phyloP scores from a whole-genome alignment of 1,140 invertebrate genomes.

The Wiebesia pumilae region DNA sequence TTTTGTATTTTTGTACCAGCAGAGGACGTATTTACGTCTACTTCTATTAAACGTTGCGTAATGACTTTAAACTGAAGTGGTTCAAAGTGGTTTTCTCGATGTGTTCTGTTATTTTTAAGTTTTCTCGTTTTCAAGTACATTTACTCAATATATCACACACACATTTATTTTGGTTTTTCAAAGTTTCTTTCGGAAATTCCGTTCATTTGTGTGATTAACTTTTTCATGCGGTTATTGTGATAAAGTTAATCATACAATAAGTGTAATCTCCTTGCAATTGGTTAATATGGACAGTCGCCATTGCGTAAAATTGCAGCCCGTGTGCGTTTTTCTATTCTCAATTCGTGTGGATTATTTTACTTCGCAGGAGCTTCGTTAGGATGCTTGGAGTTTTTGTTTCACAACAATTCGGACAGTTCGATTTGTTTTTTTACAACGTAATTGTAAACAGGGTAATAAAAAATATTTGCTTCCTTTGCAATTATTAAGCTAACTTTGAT shows the following conservation, averaged over 20 bases:
- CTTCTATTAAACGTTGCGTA: too few relatives aligned
- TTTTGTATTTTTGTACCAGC: not conserved
- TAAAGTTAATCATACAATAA: not conserved
- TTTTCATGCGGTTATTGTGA: not conserved
- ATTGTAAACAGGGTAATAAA: too few relatives aligned
- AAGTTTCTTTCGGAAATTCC: too few relatives aligned
- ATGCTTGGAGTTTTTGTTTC: not conserved
- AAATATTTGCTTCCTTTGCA: too few relatives aligned
- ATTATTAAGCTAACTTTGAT: not conserved
- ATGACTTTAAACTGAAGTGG: too few relatives aligned
- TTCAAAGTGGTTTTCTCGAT: too few relatives aligned
- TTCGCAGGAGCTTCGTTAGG: not conserved
- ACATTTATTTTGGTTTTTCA: too few relatives aligned
- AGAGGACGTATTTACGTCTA: not conserved
- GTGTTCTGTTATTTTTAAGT: too few relatives aligned
- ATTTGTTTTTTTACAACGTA: too few relatives aligned
- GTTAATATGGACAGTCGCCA: not conserved
- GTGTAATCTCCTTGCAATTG: not conserved
- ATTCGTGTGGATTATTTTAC: not conserved
- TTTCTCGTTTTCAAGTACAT: too few relatives aligned
- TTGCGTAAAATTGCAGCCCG: not conserved
- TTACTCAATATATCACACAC: too few relatives aligned
- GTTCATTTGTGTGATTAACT: too few relatives aligned
- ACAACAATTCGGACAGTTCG: not conserved
- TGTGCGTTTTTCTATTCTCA: not conserved